phyloP scores from a whole-genome alignment of 2,113 vertebrate species.

The Tychaedon coryphoeus region DNA sequence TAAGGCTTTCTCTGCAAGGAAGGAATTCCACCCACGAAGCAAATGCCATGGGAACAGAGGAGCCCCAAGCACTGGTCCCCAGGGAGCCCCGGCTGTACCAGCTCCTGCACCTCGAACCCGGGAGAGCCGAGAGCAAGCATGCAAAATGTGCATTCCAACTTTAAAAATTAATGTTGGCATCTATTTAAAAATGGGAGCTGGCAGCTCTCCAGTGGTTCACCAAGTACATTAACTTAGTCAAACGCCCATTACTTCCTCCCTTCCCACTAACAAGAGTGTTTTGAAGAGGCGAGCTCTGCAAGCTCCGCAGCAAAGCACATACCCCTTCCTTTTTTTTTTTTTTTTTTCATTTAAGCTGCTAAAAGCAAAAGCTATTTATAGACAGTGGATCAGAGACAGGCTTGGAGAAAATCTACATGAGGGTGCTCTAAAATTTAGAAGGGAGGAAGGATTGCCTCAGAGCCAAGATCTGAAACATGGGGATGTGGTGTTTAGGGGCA shows the following conservation, averaged over 20 bases:
- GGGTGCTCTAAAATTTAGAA: background rate
- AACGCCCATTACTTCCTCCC: conserved; percentile 58
- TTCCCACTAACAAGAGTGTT: conserved; percentile 29
- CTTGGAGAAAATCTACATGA: conserved; percentile 25
- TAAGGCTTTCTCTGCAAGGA: conserved; percentile 48
- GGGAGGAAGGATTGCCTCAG: background rate
- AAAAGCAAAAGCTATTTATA: conserved; percentile 48
- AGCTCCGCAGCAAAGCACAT: background rate
- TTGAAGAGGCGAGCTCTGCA: conserved; percentile 37
- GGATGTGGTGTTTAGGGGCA: background rate
- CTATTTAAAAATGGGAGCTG: conserved; percentile 61
- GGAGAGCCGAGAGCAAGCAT: conserved; percentile 13
- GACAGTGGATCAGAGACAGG: background rate
- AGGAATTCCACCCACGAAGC: conserved; percentile 51
- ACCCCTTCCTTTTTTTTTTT: background rate
- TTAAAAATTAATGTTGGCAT: conserved; percentile 62
- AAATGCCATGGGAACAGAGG: conserved; percentile 14
- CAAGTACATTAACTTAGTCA: conserved; percentile 39
- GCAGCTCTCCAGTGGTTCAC: conserved; percentile 31
- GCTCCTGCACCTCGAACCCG: background rate
- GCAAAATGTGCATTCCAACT: conserved; percentile 46
- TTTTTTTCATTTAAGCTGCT: background rate
- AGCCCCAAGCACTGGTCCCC: background rate
- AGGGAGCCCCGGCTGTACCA: background rate
- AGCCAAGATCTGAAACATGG: background rate